A percentile compares a stretch with the other conserved stretches of the same genome.
These are phyloP conservation scores for Plotosus lineatus DNA, from an alignment of 2,113 vertebrate genomes.

Conservation along the genomic window DNA sequence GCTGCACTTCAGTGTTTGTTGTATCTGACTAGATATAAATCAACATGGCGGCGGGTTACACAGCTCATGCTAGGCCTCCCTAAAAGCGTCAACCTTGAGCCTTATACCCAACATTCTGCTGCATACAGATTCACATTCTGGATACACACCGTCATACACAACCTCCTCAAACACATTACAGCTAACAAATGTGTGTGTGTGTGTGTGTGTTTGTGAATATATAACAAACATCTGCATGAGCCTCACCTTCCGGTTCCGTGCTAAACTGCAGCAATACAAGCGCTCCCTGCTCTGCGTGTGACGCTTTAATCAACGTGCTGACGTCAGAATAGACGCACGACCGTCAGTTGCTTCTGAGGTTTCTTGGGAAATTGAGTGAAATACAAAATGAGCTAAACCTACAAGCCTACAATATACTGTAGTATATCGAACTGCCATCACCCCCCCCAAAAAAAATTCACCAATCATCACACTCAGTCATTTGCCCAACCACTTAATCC, in stretches of 20 bases:
- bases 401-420: no score
- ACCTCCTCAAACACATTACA: not conserved
- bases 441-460: no score
- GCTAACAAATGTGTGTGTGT: not conserved
- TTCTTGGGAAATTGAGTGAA: no score
- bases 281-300: conserved; percentile 40
- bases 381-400: no score
- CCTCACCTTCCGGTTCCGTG: conserved; percentile 56
- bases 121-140: not conserved
- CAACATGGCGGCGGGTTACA: conserved; percentile 65
- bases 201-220: no score
- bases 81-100: not conserved
- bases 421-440: no score
- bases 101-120: not conserved
- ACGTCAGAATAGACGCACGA: conserved; percentile 5
- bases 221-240: not conserved
- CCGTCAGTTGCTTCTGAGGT: no score
- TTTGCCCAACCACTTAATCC: no score
- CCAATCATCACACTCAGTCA: no score
- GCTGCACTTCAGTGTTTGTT: not conserved
- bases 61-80: conserved; percentile 53
- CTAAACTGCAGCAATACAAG: conserved; percentile 45
- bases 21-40: conserved; percentile 11
- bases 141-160: not conserved
- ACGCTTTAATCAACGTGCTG: conserved; percentile 34